Percentiles rank a stretch among this genome's conserved stretches.
phyloP scores from a whole-genome alignment of 2,888 invertebrate genomes.

The Slavum lentiscoides region DNA sequence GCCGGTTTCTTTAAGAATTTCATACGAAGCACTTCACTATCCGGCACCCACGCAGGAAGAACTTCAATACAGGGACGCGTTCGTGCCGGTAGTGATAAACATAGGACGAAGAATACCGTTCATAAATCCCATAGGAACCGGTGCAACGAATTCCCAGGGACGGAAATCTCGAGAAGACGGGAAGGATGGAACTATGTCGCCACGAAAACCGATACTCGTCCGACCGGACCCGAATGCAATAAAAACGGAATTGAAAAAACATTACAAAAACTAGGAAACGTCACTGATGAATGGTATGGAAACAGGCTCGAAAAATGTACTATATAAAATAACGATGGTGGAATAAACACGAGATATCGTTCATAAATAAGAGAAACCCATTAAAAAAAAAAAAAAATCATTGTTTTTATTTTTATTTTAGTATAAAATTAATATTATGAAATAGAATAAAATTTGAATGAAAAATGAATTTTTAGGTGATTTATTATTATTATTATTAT shows the following conservation, averaged over 20 bases:
- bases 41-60: slow-evolving; percentile 7
- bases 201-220: slow-evolving; percentile 1
- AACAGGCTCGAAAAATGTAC: background rate
- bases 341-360: background rate
- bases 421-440: no score
- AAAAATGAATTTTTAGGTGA: no score
- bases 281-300: background rate
- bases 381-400: no score
- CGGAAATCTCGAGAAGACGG: background rate
- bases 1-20: slow-evolving; percentile 3
- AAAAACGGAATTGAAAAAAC: slow-evolving; percentile 3
- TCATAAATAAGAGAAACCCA: no score
- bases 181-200: background rate
- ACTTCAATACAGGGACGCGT: background rate
- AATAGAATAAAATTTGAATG: no score
- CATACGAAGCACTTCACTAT: slow-evolving; percentile 41
- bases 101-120: slow-evolving; percentile 26
- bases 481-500: no score
- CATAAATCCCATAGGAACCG: background rate
- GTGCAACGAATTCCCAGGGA: background rate
- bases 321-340: background rate
- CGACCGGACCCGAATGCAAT: background rate
- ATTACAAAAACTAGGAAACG: slow-evolving; percentile 5
- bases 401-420: no score
- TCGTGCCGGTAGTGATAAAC: slow-evolving; percentile 25